Evolutionary conservation across 2,797 vertebrate species (phyloP).

Genomic region (Thalassophryne amazonica): DNA sequence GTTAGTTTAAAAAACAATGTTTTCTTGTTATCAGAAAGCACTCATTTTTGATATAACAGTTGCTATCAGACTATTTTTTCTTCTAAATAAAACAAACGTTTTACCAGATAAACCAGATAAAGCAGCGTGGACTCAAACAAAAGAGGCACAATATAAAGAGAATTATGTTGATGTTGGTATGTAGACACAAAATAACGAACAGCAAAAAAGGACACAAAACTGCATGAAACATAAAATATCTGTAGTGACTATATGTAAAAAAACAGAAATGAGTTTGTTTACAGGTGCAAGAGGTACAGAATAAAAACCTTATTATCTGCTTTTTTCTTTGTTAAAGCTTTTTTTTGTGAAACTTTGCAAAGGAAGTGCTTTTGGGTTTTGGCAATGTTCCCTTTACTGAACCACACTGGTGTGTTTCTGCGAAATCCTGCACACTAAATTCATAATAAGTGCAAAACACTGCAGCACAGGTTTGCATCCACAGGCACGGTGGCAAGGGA

Average conservation of each 20-base stretch:
- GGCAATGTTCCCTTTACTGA: conserved; percentile 43
- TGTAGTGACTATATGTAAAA: background rate
- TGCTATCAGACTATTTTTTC: too few species aligned
- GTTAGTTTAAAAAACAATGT: too few species aligned
- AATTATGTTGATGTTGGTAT: background rate
- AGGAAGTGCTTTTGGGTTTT: conserved; percentile 57
- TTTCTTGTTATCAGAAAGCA: too few species aligned
- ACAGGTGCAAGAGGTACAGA: background rate
- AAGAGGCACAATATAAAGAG: background rate
- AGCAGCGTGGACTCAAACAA: background rate
- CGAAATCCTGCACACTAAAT: conserved; percentile 39
- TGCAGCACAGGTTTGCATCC: background rate
- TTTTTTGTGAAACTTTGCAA: conserved; percentile 24
- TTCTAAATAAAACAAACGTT: too few species aligned
- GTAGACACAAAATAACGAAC: background rate
- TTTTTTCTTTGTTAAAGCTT: conserved; percentile 17
- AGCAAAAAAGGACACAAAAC: too few species aligned
- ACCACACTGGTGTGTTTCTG: conserved; percentile 61
- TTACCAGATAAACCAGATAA: background rate
- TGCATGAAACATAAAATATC: too few species aligned
- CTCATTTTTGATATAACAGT: too few species aligned
- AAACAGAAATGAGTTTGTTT: background rate
- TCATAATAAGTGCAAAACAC: conserved; percentile 27
- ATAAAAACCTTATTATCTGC: background rate
- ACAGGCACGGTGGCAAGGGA: background rate